Base-by-base conservation (phyloP, 2,113 vertebrate genomes). In the Rhipidura dahli region DNA sequence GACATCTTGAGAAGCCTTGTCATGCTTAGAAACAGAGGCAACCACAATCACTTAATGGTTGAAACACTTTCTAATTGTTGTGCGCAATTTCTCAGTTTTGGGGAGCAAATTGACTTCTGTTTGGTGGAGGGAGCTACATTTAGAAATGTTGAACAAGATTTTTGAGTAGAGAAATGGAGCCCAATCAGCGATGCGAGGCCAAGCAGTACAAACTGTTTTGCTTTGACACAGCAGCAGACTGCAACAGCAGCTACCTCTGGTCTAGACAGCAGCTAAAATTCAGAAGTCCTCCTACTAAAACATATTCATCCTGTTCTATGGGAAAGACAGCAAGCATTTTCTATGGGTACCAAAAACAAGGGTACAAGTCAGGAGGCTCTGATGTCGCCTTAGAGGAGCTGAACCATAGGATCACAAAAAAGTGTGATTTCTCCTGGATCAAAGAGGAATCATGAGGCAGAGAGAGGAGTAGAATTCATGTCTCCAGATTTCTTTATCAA, bases 131-230 rank as follows among this genome's bases (percentile, higher is more conserved):
- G 54, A 89, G 21, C 53, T 53, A 61, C 77, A 82, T 53, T 76
- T 68, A 68, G 83, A 94, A 92, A 69, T 0, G 0, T 0, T 54
- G 33, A 82, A 68, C 17, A 51, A 42, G 44, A 64, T 16, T 70
- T 91, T 30, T 71, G 35, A 59, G 37, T 16, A 66, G 72, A 77
- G n/a, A 57, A 87, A 75, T 8, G 4, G 37, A 86, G 65, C 5
- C 19, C 1, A 0, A 20, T 56, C 24, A 42, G 21, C 1, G 13
- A 82, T 2, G 13, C 0, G 0, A 8, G 54, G 63, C 33, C 20
- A 39, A 57, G 61, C 53, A 23, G 17, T 17, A 57, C 53, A 76
- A 53, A 37, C 26, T 57, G 8, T 6, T 50, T 59, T 63, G 49
- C 35, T 80, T 91, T 57, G 69, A 63, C 61, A 84, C 7, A 65